These are phyloP conservation scores for Ianthella basta DNA, from an alignment of 37 sponge, comb jelly and placozoan species.

Conservation along the genomic window DNA sequence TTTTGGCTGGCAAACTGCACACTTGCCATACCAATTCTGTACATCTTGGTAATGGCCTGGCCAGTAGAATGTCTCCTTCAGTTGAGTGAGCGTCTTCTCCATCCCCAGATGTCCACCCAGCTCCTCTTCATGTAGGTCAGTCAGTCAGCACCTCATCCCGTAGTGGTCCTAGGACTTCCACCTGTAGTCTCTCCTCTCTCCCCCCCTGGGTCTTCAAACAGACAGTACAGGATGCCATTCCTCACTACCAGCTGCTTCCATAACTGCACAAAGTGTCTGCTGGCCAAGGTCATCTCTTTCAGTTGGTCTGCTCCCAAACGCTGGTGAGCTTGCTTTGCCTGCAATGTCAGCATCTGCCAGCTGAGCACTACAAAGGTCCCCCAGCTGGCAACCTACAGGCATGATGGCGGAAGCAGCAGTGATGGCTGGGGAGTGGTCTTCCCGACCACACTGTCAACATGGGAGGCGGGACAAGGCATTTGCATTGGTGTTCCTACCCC, in stretches of 20 bases:
- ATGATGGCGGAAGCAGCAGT: neutral
- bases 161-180: too few relatives aligned
- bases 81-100: constrained; percentile 11
- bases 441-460: constrained; percentile 14
- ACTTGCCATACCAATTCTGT: constrained; percentile 32
- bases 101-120: constrained; percentile 26
- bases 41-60: constrained; percentile 45
- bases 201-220: constrained; percentile 26
- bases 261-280: constrained; percentile 1
- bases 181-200: too few relatives aligned
- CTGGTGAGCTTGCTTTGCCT: neutral
- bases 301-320: neutral
- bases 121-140: neutral
- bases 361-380: neutral
- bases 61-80: constrained; percentile 54
- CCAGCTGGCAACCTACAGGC: neutral
- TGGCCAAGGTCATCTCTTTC: neutral
- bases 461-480: constrained; percentile 33
- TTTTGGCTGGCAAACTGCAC: constrained; percentile 37
- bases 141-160: neutral
- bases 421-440: neutral
- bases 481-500: constrained; percentile 29
- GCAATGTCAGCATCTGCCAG: constrained; percentile 11
- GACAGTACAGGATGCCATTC: constrained; percentile 28
- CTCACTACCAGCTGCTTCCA: constrained; percentile 39